Base-by-base conservation (phyloP, 2,888 invertebrate species). In the Drosophila cognata region DNA sequence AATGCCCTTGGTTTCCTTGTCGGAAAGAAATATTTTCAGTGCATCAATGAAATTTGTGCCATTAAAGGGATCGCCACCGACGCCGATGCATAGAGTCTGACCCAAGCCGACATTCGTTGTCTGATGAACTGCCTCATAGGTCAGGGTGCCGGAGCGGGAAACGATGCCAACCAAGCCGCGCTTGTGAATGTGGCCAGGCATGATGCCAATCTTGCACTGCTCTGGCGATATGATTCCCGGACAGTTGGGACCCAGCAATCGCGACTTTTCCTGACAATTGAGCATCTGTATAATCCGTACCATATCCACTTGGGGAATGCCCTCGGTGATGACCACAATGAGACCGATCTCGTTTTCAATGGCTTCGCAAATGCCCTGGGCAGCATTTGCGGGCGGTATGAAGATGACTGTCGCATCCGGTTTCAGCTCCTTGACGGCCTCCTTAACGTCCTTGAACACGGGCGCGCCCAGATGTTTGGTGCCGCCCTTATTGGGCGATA, bases 51-150 rank as follows among this genome's bases (percentile, higher is more conserved):
- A 99, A 93, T 99, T 98, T 4, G 99, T 99, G 61, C 99, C 99
- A 91, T 99, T 99, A 94, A 99, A 99, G 0, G 99, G 99, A 95
- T 99, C 99, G 63, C 99, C 99, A 62, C 99, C 99, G 92, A 99
- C 99, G 62, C 99, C 99, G 10, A 99, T 96, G 93, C 99, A 99
- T 25, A 99, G 94, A 0, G 99, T 97, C 94, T 99, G 99, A 0
- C 99, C 99, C 25, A 99, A 94, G 67, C 97, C 97, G 77, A 96
- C 94, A 91, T 94, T 94, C 1, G 99, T 99, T 7, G 99, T 99
- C 94, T 99, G 99, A 92, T 99, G 98, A 35, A 99, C 99, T 63
- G 99, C 99, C 94, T 99, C 99, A 91, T 99, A 99, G 0, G 99
- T 99, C 67, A 99, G 94, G 1, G 99, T 99, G 61, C 99, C 99